Percentiles rank a stretch among this genome's conserved stretches.
phyloP scores from a whole-genome alignment of 2,113 vertebrate genomes.

The Lophochroa leadbeateri region DNA sequence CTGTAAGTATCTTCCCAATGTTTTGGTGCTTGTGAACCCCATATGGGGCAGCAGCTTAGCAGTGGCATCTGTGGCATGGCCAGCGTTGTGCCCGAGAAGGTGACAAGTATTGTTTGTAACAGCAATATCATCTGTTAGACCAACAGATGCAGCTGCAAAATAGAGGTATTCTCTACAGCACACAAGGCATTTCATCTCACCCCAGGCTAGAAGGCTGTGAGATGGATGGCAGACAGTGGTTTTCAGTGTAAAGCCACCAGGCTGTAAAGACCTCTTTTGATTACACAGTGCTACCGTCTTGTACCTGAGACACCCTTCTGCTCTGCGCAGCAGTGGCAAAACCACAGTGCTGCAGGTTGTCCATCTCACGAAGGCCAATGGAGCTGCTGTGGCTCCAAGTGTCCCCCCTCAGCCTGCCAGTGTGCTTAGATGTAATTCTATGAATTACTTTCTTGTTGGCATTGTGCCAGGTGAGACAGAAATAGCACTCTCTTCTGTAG shows the following conservation, averaged over 20 bases:
- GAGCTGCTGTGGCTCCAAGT: neutral
- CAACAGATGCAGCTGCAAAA: neutral
- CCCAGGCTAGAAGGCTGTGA: neutral
- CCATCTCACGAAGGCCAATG: neutral
- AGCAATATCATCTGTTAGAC: neutral
- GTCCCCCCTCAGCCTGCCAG: neutral
- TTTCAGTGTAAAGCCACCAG: neutral
- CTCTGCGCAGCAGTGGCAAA: neutral
- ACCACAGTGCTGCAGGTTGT: neutral
- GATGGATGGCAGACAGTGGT: neutral
- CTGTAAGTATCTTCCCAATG: conserved; percentile 82
- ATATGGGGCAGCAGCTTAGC: fast-evolving
- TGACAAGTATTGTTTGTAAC: neutral
- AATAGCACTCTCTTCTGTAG: neutral
- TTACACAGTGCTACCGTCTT: neutral
- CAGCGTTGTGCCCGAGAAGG: fast-evolving
- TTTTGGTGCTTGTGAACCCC: neutral
- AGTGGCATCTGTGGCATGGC: neutral
- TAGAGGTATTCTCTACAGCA: fast-evolving
- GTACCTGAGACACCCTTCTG: neutral
- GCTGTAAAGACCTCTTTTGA: neutral
- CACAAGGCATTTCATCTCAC: neutral
- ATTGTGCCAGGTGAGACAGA: neutral
- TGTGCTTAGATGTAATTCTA: neutral
- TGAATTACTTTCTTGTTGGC: neutral